Conservation (phyloP, 2,797 vertebrate species). For the Lerista edwardsae region DNA sequence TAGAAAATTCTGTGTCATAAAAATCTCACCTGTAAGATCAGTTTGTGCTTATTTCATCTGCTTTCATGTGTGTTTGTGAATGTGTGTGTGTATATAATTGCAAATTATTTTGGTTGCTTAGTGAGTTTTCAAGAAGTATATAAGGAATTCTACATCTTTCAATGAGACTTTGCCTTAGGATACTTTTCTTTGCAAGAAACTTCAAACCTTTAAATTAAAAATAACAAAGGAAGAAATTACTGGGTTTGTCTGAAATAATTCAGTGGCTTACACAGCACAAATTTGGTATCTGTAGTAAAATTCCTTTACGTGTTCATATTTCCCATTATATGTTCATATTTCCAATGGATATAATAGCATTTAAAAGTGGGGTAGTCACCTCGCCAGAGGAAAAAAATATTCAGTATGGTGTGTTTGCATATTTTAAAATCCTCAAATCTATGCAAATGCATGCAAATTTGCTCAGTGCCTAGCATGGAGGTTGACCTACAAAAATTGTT, state of each 20-base stretch:
- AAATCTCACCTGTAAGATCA: not conserved
- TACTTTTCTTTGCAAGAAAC: slow-evolving; percentile 45
- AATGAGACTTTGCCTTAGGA: slow-evolving; percentile 42
- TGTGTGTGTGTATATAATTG: not conserved
- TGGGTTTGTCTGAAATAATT: slow-evolving; percentile 47
- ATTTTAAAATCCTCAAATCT: slow-evolving; percentile 29
- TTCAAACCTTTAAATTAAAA: slow-evolving; percentile 49
- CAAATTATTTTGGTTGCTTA: slow-evolving; percentile 25
- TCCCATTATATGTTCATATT: not conserved
- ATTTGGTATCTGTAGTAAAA: slow-evolving; percentile 58
- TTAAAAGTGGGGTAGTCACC: slow-evolving; percentile 4
- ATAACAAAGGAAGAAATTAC: slow-evolving; percentile 59
- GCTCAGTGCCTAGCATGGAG: slow-evolving; percentile 3
- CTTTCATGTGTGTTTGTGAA: not conserved
- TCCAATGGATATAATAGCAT: not conserved
- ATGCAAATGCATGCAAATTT: slow-evolving; percentile 34
- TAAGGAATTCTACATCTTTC: slow-evolving; percentile 14
- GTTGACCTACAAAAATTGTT: slow-evolving; percentile 12
- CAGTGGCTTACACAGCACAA: slow-evolving; percentile 39
- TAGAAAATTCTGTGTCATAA: slow-evolving; percentile 15
- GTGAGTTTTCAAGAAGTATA: slow-evolving; percentile 35
- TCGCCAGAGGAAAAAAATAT: not conserved
- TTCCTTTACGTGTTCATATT: slow-evolving; percentile 24
- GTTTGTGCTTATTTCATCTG: not conserved
- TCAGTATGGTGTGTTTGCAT: slow-evolving; percentile 21